Evolutionary conservation across 2,797 vertebrate genomes (phyloP), one percentile per base, ranked within the genome.

Genomic region (Sylvilagus floridanus): DNA sequence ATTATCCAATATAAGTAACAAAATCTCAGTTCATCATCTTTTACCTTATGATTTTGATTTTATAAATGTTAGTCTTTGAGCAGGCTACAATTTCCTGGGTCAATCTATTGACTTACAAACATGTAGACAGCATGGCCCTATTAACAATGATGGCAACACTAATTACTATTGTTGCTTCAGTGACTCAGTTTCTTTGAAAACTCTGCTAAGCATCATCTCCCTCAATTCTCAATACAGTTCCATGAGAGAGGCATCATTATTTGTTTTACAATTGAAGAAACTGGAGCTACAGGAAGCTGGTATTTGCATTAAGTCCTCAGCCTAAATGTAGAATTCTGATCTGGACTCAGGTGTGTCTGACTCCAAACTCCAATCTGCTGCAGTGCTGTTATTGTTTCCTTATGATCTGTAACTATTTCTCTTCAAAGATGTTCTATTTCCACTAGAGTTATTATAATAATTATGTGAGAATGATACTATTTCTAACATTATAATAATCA

Each of bases 61-160:
- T 79, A 47, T 57, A 91, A 95, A 95, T 11, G 5, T 65, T 91
- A 57, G 26, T 50, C 17, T 84, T 91, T 60, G 24, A 92, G 14
- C 13, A 17, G 9, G 24, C 1, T 57, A 65, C 5, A 62, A 69
- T 2, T 63, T 24, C 28, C 1, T 35, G 28, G 17, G 1, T 60
- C 60, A 76, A 71, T n/a, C 42, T 24, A 69, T 30, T 65, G 28
- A 66, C 2, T 54, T 91, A 47, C 37, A 90, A 90, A 69, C 30
- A 63, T 1, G 50, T 37, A n/a, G 50, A 69, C 3, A 76, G 8
- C 1, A 24, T 12, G 26, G 60, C 42, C 4, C 89, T 88, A 42
- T 65, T 66, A 86, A 68, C 22, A 88, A 76, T 69, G 21, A 32
- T 32, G 54, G 5, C 62, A 60, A 42, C 52, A 62, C 8, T 62